Base-by-base conservation (phyloP, 2,113 vertebrate genomes). In the Gymnocephalus cernua region DNA sequence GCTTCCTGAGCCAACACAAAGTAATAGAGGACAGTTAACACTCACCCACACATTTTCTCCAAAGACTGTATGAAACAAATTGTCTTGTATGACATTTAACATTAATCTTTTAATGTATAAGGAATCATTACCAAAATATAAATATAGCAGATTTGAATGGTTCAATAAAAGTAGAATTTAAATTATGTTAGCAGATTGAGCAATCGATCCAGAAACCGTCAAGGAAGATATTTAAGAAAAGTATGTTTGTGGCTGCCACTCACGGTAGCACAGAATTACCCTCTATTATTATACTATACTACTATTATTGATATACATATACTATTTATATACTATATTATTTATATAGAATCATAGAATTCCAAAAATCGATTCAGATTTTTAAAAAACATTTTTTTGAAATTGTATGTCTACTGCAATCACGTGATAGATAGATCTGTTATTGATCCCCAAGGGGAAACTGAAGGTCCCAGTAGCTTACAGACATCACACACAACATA, bases 1-100 rank as follows among this genome's bases (percentile, higher is more conserved):
- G 95, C 79, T 96, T 95, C 76, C 98, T 99, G 89, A 47, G 57
- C 56, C 32, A 83, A 41, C n/a, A 62, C 72, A 79, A 4, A 63
- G 45, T 6, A 51, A 15, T 41, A 84, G 18, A 58, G 13, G 53
- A 13, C 8, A 25, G 44, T 27, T 57, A 27, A 50, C 76, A 70
- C 61, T 21, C 66, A 51, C 16, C 1, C 41, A 44, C 57, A 64
- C 68, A 50, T 74, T 53, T 71, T 16, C 44, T 25, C 6, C 18
- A 50, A 27, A 62, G 12, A 57, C 21, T 6, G 11, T 4, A 32
- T 35, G 9, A 64, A 74, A 41, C 16, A 27, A 3, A 35, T 41
- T 32, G 38, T 29, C 59, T 12, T n/a, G 9, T 38, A 15, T 65
- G 19, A 58, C 57, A 51, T 16, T 3, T 4, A 3, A 32, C 25